Percentiles rank a stretch among this genome's conserved stretches.
Conservation (phyloP, 2,888 invertebrate genomes). For the Rugalucina vietnamica region DNA sequence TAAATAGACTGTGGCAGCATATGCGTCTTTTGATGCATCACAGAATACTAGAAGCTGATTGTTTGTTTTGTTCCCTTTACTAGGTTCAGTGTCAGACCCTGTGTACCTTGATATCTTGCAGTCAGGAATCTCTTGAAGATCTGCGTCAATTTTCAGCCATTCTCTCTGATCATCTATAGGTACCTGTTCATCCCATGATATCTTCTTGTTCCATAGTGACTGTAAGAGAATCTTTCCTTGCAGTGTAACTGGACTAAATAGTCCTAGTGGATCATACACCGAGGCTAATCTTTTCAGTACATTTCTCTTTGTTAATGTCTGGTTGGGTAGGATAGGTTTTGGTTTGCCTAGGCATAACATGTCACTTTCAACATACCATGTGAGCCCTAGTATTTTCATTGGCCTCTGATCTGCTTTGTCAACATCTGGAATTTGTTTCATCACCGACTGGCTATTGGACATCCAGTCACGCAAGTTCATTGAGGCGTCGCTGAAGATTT, state of each 20-base stretch:
- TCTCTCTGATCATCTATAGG: neutral
- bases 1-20: slow-evolving; percentile 24
- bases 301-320: neutral
- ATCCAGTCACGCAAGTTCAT: slow-evolving; percentile 26
- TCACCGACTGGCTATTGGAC: neutral
- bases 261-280: slow-evolving; percentile 17
- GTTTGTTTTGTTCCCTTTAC: neutral
- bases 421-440: neutral
- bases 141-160: neutral
- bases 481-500: slow-evolving; percentile 4
- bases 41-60: slow-evolving; percentile 15
- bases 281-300: slow-evolving; percentile 10
- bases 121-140: neutral
- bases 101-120: neutral
- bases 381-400: slow-evolving; percentile 21
- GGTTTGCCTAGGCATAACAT: neutral
- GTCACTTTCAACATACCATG: slow-evolving; percentile 23
- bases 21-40: slow-evolving; percentile 21
- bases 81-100: no score
- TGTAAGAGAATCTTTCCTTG: slow-evolving; percentile 12
- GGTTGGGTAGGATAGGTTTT: neutral
- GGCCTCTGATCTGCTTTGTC: neutral
- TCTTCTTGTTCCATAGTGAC: neutral
- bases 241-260: slow-evolving; percentile 1
- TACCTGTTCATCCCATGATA: neutral